phyloP scores from a whole-genome alignment of 2,888 invertebrate genomes.

The Sialis lutaria region DNA sequence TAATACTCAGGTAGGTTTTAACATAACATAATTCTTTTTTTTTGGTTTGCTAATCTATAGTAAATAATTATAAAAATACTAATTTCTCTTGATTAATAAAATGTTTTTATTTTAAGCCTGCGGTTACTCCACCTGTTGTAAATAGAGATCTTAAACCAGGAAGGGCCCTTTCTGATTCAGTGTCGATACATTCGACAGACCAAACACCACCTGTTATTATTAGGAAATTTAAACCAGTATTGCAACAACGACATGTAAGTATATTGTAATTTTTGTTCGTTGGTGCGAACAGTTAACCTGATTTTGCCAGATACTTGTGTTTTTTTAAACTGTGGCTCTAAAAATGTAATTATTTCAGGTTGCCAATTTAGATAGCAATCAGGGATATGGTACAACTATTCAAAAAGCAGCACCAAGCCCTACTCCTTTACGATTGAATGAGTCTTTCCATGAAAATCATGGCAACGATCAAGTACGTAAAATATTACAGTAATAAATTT shows the following conservation, averaged over 20 bases:
- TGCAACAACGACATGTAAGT: neutral
- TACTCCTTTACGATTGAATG: constrained; percentile 15
- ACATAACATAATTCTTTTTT: no score
- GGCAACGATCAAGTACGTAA: constrained; percentile 21
- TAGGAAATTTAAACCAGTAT: constrained; percentile 40
- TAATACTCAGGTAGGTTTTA: constrained; percentile 14
- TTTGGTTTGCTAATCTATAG: no score
- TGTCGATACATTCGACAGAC: constrained; percentile 22
- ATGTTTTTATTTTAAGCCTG: constrained; percentile 14
- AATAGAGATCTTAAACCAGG: constrained; percentile 68
- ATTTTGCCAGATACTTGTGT: no score
- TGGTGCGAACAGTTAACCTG: neutral
- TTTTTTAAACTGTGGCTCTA: no score
- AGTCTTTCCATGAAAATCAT: constrained; percentile 25
- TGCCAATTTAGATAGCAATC: neutral
- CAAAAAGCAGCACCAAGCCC: constrained; percentile 6
- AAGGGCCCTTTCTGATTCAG: constrained; percentile 30
- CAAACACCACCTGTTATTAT: constrained; percentile 38
- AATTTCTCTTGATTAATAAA: no score
- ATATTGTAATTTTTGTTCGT: neutral
- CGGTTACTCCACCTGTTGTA: constrained; percentile 51
- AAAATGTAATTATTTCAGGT: neutral
- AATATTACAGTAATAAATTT: constrained; percentile 1
- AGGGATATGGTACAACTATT: neutral
- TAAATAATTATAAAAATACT: no score